These are phyloP conservation scores for Bombus waltoni DNA, from an alignment of 1,140 invertebrate species.

Conservation along the genomic window DNA sequence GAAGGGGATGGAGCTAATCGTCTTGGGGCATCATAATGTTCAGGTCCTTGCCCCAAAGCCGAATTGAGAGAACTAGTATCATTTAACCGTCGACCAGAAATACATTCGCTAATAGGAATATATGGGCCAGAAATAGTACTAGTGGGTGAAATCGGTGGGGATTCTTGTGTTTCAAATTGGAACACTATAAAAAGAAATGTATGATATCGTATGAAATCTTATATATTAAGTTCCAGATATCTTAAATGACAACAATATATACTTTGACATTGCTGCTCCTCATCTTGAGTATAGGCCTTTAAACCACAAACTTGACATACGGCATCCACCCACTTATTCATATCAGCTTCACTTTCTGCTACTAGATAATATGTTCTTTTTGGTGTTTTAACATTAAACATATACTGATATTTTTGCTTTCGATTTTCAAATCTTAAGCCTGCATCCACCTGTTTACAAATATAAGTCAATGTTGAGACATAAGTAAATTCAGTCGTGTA, in stretches of 20 bases:
- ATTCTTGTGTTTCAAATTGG: slow-evolving; percentile 82
- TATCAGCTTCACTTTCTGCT: slow-evolving; percentile 94
- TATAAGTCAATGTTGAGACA: slow-evolving; percentile 21
- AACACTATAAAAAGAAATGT: slow-evolving; percentile 73
- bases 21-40: slow-evolving; percentile 80
- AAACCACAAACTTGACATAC: slow-evolving; percentile 96
- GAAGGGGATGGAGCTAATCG: slow-evolving; percentile 78
- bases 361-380: slow-evolving; percentile 95
- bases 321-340: slow-evolving; percentile 97
- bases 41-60: slow-evolving; percentile 72
- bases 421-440: slow-evolving; percentile 92
- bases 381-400: slow-evolving; percentile 95
- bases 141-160: slow-evolving; percentile 84
- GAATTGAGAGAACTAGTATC: slow-evolving; percentile 79
- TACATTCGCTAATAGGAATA: slow-evolving; percentile 94
- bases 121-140: slow-evolving; percentile 88
- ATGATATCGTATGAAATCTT: slow-evolving; percentile 9
- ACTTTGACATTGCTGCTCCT: slow-evolving; percentile 83
- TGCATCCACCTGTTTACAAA: slow-evolving; percentile 88
- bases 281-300: slow-evolving; percentile 89
- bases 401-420: slow-evolving; percentile 92
- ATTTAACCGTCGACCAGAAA: slow-evolving; percentile 88
- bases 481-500: not conserved
- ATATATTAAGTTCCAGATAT: not conserved
- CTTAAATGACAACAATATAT: slow-evolving; percentile 46